Evolutionary conservation across 92 coral and sea anemone species (phyloP).

Genomic region (Phenganax stokvisi): DNA sequence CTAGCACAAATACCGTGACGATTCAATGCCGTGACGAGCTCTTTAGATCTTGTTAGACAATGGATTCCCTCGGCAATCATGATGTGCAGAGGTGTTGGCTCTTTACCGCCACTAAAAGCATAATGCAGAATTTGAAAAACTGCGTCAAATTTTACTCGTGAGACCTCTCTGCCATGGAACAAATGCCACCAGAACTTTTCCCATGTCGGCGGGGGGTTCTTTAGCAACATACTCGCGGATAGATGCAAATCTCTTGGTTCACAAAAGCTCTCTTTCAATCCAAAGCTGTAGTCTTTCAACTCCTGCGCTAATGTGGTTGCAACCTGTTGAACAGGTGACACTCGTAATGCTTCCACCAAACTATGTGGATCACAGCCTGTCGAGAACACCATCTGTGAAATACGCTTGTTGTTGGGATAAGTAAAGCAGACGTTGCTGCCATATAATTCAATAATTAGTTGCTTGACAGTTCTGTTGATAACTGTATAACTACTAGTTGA

Average conservation of each 20-base stretch:
- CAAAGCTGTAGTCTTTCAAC: conserved; percentile 1
- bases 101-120: background rate
- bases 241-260: background rate
- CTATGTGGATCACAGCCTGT: background rate
- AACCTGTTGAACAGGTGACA: background rate
- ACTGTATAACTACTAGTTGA: background rate
- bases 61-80: no score
- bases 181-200: background rate
- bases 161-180: background rate
- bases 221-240: background rate
- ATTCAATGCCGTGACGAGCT: no score
- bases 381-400: conserved; percentile 2
- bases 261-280: conserved; percentile 3
- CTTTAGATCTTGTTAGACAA: no score
- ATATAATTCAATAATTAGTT: background rate
- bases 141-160: no score
- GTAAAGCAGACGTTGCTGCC: conserved; percentile 3
- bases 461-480: background rate
- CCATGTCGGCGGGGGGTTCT: no score
- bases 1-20: no score
- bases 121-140: background rate
- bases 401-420: conserved; percentile 3
- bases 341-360: background rate
- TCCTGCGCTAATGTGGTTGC: background rate
- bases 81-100: background rate